A percentile compares a stretch with the other conserved stretches of the same genome.
Conservation (phyloP, 1,140 invertebrate genomes). For the Ladona fulva region DNA sequence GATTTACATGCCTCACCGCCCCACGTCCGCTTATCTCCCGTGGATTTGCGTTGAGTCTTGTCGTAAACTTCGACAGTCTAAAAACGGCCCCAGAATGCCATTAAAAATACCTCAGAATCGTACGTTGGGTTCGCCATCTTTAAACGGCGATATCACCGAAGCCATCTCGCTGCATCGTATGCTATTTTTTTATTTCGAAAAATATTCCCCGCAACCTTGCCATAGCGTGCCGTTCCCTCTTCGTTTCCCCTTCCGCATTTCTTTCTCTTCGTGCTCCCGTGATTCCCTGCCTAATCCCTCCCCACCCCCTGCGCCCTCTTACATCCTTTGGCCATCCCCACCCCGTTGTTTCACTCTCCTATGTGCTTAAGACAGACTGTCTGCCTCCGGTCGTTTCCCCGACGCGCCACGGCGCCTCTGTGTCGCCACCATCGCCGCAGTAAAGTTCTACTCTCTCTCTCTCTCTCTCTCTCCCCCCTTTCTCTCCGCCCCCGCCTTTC, state of each 20-base stretch:
- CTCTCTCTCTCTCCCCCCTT: not conserved
- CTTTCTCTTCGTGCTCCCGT: not conserved
- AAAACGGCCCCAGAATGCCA: no score
- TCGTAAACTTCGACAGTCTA: no score
- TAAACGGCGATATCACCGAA: no score
- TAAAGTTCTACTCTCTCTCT: not conserved
- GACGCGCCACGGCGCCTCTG: not conserved
- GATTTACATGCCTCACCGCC: no score
- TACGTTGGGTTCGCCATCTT: no score
- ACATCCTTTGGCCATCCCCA: not conserved
- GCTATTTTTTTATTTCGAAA: no score
- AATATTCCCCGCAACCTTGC: no score
- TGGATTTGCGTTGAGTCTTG: no score
- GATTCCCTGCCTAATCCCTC: not conserved
- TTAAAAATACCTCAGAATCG: no score
- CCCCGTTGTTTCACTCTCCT: not conserved
- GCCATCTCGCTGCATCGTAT: no score
- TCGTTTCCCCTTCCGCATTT: not conserved
- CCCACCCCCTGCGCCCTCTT: not conserved
- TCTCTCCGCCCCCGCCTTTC: not conserved
- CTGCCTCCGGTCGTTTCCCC: slow-evolving; percentile 2
- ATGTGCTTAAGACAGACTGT: slow-evolving; percentile 5
- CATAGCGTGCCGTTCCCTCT: no score
- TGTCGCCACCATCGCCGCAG: not conserved
- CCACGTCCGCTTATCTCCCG: no score